Evolutionary conservation across 2,888 invertebrate genomes (phyloP), one percentile per base, ranked within the genome.

Genomic region (Nemotelus pantherinus): DNA sequence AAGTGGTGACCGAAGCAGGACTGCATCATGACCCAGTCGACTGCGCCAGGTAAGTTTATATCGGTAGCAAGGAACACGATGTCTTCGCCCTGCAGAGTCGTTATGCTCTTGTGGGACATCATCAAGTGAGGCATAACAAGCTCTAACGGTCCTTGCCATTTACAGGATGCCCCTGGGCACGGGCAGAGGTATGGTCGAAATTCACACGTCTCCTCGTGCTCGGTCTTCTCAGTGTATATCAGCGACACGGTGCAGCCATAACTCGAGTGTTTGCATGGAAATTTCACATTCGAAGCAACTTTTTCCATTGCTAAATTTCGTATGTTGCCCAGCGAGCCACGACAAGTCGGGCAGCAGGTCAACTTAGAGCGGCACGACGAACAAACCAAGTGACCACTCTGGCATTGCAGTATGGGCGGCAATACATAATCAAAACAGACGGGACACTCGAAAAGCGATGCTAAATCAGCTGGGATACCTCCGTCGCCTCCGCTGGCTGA

Each of bases 1-100:
- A 99, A 99, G 88, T 99, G 97, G 86, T 98, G 98, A 77, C 97
- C 97, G 87, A 99, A 99, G 88, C 99, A 99, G 47, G 97, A 97
- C 88, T 99, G 99, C 99, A 99, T 99, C 99, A 99, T 99, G 3
- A 97, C 97, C 98, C 98, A 99, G 87, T 99, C 98, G 7, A 99
- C 98, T 50, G 98, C 99, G 78, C 99, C 99, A 5, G 99, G 99
- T 81, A 99, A 91, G 89, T 99, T 99, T 80, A 99, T 99, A 87
- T 99, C 99, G 57, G 99, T 99, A 2, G 99, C 99, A 83, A 99
- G 89, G 88, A 99, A 99, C 74, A 99, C 99, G 83, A 99, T 99
- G 86, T 99, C 99, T 88, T 99, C 99, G 74, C 96, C 97, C 91
- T 99, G 98, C 79, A 99, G 89, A 72, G 98, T 99, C 39, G 99